phyloP scores from a whole-genome alignment of 2,113 vertebrate genomes.

The Struthio camelus region DNA sequence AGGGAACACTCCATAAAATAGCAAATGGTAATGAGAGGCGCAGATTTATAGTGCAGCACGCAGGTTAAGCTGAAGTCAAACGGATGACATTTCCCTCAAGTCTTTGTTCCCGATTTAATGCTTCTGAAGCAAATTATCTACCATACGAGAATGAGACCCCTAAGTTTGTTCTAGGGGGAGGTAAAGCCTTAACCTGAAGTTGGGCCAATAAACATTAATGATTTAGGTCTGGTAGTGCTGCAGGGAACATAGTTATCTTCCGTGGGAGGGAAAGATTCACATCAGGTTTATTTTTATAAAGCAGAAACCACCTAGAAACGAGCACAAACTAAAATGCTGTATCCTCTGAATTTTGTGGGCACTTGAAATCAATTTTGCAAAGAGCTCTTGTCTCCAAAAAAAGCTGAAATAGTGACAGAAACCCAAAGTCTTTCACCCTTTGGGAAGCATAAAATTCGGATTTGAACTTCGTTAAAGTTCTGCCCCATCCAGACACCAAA shows the following conservation, averaged over 20 bases:
- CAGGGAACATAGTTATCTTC: constrained; percentile 12
- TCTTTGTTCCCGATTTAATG: constrained; percentile 7
- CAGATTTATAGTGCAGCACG: not conserved
- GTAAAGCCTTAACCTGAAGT: not conserved
- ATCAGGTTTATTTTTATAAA: constrained; percentile 52
- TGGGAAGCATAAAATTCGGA: not conserved
- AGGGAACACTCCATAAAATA: not conserved
- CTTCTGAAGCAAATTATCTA: not conserved
- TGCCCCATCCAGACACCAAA: not conserved
- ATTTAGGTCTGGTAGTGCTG: not conserved
- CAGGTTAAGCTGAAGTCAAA: constrained; percentile 18
- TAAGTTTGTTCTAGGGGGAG: not conserved
- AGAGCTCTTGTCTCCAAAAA: not conserved
- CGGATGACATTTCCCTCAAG: not conserved
- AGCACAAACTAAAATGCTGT: not conserved
- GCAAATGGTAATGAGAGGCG: not conserved
- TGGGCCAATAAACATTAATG: constrained; percentile 9
- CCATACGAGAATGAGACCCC: not conserved
- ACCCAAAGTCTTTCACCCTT: not conserved
- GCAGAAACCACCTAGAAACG: constrained; percentile 34
- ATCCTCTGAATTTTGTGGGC: not conserved
- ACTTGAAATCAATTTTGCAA: not conserved
- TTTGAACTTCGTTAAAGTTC: not conserved
- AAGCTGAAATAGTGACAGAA: not conserved
- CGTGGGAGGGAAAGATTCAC: constrained; percentile 38